Conservation (phyloP, 2,888 invertebrate genomes). For the Lepidochrysops patricia region DNA sequence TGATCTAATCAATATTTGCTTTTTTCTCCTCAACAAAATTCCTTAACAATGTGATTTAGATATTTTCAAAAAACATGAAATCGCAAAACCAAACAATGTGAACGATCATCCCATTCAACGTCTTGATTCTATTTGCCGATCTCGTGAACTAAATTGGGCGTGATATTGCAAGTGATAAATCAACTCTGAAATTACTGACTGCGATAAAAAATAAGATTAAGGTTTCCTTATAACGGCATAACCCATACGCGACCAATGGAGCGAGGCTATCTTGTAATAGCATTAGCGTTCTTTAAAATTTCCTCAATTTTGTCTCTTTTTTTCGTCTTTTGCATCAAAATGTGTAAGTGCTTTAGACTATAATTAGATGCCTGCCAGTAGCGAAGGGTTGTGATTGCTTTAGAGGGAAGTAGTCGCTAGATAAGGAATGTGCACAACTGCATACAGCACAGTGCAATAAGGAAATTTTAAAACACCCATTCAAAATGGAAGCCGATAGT, state of each 20-base stretch:
- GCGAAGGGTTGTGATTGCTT: too few relatives aligned
- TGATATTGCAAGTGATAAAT: conserved; percentile 11
- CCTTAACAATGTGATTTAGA: too few relatives aligned
- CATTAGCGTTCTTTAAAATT: background rate
- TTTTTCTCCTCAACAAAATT: too few relatives aligned
- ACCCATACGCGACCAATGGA: background rate
- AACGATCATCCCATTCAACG: background rate
- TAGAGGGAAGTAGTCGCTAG: too few relatives aligned
- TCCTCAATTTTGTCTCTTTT: background rate
- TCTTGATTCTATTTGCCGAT: conserved; percentile 3
- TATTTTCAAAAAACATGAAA: background rate
- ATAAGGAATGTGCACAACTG: too few relatives aligned
- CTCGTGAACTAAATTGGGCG: conserved; percentile 2
- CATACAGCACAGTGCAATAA: too few relatives aligned
- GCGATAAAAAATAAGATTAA: conserved; percentile 10
- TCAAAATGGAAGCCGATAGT: too few relatives aligned
- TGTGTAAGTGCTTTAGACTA: too few relatives aligned
- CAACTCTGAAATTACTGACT: conserved; percentile 12
- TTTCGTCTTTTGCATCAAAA: background rate
- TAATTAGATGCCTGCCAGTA: too few relatives aligned
- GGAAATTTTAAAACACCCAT: too few relatives aligned
- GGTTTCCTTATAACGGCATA: conserved; percentile 11
- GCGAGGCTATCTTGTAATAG: background rate
- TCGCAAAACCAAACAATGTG: background rate
- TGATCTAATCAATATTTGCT: too few relatives aligned